phyloP scores from a whole-genome alignment of 2,113 vertebrate genomes.

The Spea bombifrons region DNA sequence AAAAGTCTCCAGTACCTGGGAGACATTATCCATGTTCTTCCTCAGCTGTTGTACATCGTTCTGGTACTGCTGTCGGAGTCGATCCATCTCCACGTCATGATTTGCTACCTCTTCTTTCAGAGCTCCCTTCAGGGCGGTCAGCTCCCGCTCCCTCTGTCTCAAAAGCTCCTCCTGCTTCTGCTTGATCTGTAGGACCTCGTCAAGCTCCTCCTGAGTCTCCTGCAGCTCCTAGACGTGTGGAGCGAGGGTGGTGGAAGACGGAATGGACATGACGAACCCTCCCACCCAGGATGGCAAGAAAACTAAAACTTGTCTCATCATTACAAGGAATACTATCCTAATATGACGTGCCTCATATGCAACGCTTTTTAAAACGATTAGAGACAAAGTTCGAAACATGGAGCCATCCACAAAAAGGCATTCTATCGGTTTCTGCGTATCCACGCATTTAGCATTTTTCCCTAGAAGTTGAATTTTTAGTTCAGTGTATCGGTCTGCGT shows the following conservation, averaged over 20 bases:
- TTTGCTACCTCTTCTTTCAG: conserved; percentile 75
- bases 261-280: neutral
- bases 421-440: no score
- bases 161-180: conserved; percentile 79
- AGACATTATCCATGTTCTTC: conserved; percentile 79
- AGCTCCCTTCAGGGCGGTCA: conserved; percentile 70
- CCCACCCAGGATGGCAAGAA: neutral
- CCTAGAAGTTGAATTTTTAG: no score
- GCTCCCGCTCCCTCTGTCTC: conserved; percentile 77
- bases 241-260: conserved; percentile 34
- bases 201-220: conserved; percentile 74
- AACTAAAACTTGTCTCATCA: no score
- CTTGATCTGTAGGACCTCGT: conserved; percentile 65
- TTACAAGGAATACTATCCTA: no score
- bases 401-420: no score
- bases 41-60: conserved; percentile 81
- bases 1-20: conserved; percentile 67
- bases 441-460: no score
- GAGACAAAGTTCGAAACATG: no score
- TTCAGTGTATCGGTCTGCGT: no score
- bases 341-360: no score
- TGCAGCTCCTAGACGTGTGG: conserved; percentile 70
- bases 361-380: no score
- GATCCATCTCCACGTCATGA: conserved; percentile 65
- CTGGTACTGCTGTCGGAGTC: conserved; percentile 79